Conservation (phyloP, 2,888 invertebrate species). For the Euzophera pinguis region DNA sequence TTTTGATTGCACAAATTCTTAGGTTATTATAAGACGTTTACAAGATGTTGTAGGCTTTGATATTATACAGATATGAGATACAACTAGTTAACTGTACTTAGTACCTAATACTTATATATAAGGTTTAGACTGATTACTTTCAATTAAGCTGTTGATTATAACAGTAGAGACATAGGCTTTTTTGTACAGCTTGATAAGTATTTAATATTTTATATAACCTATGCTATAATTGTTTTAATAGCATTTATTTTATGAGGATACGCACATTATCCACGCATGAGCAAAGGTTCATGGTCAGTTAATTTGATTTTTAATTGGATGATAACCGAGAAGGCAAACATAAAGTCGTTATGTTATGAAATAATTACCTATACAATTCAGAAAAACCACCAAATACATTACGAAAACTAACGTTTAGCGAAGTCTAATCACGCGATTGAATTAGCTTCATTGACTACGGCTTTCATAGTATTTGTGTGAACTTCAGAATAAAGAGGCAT, state of each 20-base stretch:
- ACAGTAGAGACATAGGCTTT: too few species aligned
- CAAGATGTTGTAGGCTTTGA: too few species aligned
- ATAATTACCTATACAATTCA: slow-evolving; percentile 52
- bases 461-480: slow-evolving; percentile 12
- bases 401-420: slow-evolving; percentile 42
- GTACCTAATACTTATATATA: too few species aligned
- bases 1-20: too few species aligned
- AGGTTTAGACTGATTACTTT: too few species aligned
- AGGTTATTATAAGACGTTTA: too few species aligned
- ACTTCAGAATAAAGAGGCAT: slow-evolving; percentile 16
- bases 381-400: slow-evolving; percentile 33
- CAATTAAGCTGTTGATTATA: too few species aligned
- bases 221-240: slow-evolving; percentile 12
- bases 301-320: slow-evolving; percentile 56
- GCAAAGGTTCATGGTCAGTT: slow-evolving; percentile 57
- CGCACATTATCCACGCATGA: slow-evolving; percentile 35
- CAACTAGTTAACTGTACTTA: too few species aligned
- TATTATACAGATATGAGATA: too few species aligned
- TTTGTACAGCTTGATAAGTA: too few species aligned
- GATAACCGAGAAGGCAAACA: slow-evolving; percentile 46
- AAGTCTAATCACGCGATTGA: slow-evolving; percentile 35
- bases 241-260: slow-evolving; percentile 31
- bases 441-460: slow-evolving; percentile 28
- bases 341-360: slow-evolving; percentile 49
- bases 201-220: not conserved